Base-by-base conservation (phyloP, 2,888 invertebrate species). In the Anodontia alba region DNA sequence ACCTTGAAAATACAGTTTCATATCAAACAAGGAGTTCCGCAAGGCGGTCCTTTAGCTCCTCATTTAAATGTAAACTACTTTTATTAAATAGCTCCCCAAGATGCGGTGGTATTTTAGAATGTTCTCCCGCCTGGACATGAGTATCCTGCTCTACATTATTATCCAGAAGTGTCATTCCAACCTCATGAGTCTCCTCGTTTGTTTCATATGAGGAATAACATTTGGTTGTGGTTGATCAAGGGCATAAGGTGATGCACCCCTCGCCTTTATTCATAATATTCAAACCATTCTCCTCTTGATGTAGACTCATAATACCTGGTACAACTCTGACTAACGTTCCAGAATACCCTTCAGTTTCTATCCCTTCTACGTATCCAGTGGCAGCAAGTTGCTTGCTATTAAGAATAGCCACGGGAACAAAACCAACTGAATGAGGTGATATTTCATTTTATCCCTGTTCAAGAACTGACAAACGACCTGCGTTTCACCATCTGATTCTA, bases 1-100 rank as follows among this genome's bases (percentile, higher is more conserved):
- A 76, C 46, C 68, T 70, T 31, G 70, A 72, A 73, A 79, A 82
- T 17, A 72, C 33, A 75, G 62, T 62, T 23, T 72, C 46, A 70
- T 81, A 81, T 62, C 73, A 62, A 5, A n/a, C 36, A 10, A 80
- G 33, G 0, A 73, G 36, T 31, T n/a, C 29, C 3, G 31, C 38
- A 66, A 73, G 51, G 23, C 20, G 36, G 1, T 71, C 23, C 23
- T 51, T 74, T 31, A 49, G 49, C 20, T 26, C 66, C 12, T 57
- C n/a, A 20, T 70, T 36, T 12, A 80, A 33, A 36, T 74, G 23
- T 31, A 2, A 51, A 46, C 54, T 62, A 38, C 66, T 78, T 43
- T 69, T 68, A 26, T 70, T 67, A 23, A 38, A 76, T 26, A 78
- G 15, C 23, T 73, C 74, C 38, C 54, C 15, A 36, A 73, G 17